These are phyloP conservation scores for Antheraea yamamai DNA, from an alignment of 2,888 invertebrate genomes.

Conservation along the genomic window DNA sequence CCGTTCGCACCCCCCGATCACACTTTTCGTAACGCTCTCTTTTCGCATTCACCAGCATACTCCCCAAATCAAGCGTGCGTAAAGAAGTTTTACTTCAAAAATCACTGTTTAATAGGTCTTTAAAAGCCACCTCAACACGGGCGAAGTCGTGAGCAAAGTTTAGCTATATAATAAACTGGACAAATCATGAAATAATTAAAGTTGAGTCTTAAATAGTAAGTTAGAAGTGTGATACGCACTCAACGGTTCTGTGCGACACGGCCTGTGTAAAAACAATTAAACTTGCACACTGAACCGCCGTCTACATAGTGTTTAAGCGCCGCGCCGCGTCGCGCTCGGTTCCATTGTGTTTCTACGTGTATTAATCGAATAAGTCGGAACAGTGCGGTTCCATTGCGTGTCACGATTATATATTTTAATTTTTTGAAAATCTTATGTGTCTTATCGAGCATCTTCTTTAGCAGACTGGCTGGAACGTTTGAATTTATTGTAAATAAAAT, in stretches of 20 bases:
- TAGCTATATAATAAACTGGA: background rate
- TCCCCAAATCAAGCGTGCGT: too few species aligned
- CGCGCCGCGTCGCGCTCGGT: slow-evolving; percentile 53
- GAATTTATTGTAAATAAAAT: too few species aligned
- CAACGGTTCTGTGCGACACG: slow-evolving; percentile 27
- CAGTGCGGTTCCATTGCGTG: slow-evolving; percentile 29
- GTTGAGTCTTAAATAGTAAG: slow-evolving; percentile 32
- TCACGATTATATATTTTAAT: background rate
- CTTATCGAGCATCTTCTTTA: too few species aligned
- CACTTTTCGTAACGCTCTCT: too few species aligned
- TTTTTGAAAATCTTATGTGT: too few species aligned
- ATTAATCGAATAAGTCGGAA: slow-evolving; percentile 68
- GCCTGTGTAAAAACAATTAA: slow-evolving; percentile 69
- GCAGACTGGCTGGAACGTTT: too few species aligned
- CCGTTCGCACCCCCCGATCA: too few species aligned
- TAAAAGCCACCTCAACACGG: too few species aligned
- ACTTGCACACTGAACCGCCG: slow-evolving; percentile 65
- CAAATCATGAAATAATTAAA: slow-evolving; percentile 17
- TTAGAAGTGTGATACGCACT: slow-evolving; percentile 35
- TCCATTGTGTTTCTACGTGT: slow-evolving; percentile 60
- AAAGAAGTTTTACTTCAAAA: too few species aligned
- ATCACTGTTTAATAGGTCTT: too few species aligned
- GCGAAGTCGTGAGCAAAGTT: too few species aligned
- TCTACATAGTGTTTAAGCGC: slow-evolving; percentile 53
- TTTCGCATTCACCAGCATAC: too few species aligned